Evolutionary conservation across 2,113 vertebrate genomes (phyloP).

Genomic region (Tyto alba): DNA sequence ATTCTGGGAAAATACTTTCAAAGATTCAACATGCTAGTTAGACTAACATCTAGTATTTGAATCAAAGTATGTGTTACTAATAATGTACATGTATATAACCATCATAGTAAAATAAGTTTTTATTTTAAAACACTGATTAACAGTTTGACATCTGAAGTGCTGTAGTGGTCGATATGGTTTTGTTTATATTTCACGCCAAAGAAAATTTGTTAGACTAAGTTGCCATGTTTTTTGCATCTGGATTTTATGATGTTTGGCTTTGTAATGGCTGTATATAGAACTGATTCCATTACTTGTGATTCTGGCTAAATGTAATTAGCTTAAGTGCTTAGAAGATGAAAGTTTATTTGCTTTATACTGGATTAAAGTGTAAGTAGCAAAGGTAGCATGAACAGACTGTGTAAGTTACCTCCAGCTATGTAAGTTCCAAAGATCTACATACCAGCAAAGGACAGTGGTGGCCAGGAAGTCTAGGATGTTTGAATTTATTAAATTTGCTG

Average conservation of each 20-base stretch:
- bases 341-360: conserved; percentile 60
- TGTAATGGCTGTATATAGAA: conserved; percentile 31
- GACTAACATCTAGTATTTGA: not conserved
- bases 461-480: conserved; percentile 65
- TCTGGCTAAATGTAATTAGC: conserved; percentile 61
- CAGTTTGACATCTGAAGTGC: conserved; percentile 7
- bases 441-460: conserved; percentile 16
- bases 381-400: conserved; percentile 48
- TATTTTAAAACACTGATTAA: not conserved
- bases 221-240: conserved; percentile 65
- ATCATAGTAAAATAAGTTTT: not conserved
- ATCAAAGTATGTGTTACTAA: not conserved
- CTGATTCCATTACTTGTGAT: conserved; percentile 24
- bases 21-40: not conserved
- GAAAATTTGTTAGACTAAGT: conserved; percentile 69
- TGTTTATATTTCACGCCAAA: conserved; percentile 60
- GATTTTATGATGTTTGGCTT: conserved; percentile 66
- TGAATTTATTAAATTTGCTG: conserved; percentile 68
- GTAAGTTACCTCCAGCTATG: conserved; percentile 19
- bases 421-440: conserved; percentile 24
- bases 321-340: conserved; percentile 69
- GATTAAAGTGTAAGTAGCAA: conserved; percentile 56
- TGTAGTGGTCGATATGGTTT: not conserved
- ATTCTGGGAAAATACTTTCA: not conserved
- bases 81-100: not conserved